Evolutionary conservation across 2,113 vertebrate species (phyloP).

Genomic region (Melanocharis versteri): DNA sequence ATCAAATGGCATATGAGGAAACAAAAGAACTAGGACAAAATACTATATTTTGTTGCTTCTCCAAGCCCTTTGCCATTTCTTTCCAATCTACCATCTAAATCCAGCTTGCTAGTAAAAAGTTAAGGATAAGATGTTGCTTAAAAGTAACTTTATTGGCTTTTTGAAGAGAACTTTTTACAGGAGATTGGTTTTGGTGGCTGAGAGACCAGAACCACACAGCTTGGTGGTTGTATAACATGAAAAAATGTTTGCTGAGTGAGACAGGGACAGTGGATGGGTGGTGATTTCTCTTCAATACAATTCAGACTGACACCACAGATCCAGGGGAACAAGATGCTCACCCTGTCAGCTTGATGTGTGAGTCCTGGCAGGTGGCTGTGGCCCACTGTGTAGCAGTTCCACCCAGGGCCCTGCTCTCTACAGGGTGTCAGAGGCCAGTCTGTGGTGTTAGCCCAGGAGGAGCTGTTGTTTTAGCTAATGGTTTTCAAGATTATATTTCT

Average conservation of each 20-base stretch:
- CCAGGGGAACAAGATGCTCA: background rate
- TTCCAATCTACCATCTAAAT: background rate
- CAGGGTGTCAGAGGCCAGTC: background rate
- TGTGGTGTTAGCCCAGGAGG: background rate
- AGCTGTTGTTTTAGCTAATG: background rate
- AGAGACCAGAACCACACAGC: background rate
- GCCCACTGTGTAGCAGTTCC: too few species aligned
- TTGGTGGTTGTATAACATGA: background rate
- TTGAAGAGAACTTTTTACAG: background rate
- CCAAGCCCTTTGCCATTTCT: background rate
- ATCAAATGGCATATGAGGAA: background rate
- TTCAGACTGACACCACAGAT: background rate
- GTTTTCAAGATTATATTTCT: background rate
- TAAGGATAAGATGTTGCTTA: background rate
- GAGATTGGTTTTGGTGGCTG: background rate
- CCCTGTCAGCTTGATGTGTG: background rate
- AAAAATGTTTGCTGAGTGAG: background rate
- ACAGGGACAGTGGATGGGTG: too few species aligned
- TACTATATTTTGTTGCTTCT: background rate
- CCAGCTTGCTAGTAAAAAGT: background rate
- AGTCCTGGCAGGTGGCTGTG: background rate
- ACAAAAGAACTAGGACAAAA: background rate
- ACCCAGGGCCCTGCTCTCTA: background rate
- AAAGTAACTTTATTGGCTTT: background rate
- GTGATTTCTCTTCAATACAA: background rate